Evolutionary conservation across 53 echinoderm and acorn worm species (phyloP).

Genomic region (Stichopus horrens): DNA sequence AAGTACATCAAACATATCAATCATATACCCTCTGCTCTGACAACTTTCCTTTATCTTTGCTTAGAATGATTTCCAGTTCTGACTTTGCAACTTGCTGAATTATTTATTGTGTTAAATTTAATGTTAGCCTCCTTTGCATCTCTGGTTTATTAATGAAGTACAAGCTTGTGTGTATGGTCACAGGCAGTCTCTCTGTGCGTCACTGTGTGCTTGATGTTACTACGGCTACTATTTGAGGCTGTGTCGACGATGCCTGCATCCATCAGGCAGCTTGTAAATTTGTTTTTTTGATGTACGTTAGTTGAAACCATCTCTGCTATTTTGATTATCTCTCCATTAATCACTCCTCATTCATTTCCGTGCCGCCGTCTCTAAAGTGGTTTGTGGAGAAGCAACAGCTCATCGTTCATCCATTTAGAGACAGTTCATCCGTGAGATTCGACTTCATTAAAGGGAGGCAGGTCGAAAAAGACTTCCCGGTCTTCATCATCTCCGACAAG

Average conservation of each 20-base stretch:
- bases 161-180: too few relatives aligned
- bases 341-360: not conserved
- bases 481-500: not conserved
- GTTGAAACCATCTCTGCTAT: constrained; percentile 27
- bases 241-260: not conserved
- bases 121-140: too few relatives aligned
- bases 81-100: too few relatives aligned
- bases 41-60: too few relatives aligned
- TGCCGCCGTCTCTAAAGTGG: constrained; percentile 5
- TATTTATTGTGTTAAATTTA: too few relatives aligned
- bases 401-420: constrained; percentile 7
- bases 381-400: not conserved
- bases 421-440: not conserved
- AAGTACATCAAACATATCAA: too few relatives aligned
- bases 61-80: too few relatives aligned
- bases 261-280: not conserved
- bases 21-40: too few relatives aligned
- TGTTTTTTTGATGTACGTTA: constrained; percentile 25
- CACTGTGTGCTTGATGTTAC: too few relatives aligned
- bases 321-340: constrained; percentile 19
- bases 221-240: too few relatives aligned
- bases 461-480: not conserved
- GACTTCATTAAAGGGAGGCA: not conserved
- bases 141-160: too few relatives aligned
- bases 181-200: too few relatives aligned